These are phyloP conservation scores for Falco rusticolus DNA, from an alignment of 2,797 vertebrate species.

Conservation along the genomic window DNA sequence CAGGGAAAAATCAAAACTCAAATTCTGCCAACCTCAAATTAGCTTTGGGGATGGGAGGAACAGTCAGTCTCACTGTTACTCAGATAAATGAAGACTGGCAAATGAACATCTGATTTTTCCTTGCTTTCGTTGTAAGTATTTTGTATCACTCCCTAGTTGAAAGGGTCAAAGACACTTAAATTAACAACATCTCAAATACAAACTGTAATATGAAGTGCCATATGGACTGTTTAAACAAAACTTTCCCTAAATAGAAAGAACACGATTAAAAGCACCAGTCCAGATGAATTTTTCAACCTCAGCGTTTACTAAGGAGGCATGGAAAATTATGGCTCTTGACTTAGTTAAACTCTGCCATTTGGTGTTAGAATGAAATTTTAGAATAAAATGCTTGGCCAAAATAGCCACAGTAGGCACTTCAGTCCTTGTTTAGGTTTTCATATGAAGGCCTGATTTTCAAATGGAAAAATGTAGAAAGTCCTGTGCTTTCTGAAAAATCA, in stretches of 20 bases:
- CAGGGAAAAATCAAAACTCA: constrained; percentile 76
- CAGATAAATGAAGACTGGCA: neutral
- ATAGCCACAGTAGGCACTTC: neutral
- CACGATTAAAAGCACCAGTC: neutral
- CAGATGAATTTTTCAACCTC: neutral
- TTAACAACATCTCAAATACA: neutral
- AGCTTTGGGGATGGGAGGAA: constrained; percentile 28
- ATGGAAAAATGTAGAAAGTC: neutral
- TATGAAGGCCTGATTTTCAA: neutral
- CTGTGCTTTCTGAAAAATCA: neutral
- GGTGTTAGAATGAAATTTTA: neutral
- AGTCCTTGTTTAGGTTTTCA: neutral
- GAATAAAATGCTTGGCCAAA: neutral
- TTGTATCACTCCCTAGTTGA: neutral
- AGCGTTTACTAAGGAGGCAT: constrained; percentile 32
- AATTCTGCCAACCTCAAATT: constrained; percentile 62
- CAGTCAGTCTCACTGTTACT: neutral
- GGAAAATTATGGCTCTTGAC: constrained; percentile 30
- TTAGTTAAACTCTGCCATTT: neutral
- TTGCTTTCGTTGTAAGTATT: constrained; percentile 59
- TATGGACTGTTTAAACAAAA: neutral
- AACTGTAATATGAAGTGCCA: neutral
- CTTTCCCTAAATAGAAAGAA: neutral
- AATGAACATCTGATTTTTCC: constrained; percentile 57
- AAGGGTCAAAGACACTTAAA: neutral